Conservation (phyloP, 2,888 invertebrate genomes). For the Ophion costatus region DNA sequence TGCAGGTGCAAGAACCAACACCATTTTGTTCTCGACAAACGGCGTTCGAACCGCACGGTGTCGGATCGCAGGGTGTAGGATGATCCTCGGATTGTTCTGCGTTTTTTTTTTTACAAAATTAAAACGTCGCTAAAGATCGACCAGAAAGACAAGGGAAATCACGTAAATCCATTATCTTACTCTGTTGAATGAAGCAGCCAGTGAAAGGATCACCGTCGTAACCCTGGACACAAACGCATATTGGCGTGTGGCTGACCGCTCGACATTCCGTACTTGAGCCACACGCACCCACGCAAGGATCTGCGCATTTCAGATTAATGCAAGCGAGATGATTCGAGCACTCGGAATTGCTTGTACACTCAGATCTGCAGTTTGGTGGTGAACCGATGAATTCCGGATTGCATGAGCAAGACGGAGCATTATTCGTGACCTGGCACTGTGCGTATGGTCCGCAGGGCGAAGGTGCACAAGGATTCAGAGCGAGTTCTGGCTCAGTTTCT, state of each 20-base stretch:
- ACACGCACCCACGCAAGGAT: conserved; percentile 92
- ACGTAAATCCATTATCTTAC: conserved; percentile 63
- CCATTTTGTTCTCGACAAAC: conserved; percentile 88
- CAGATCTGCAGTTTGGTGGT: conserved; percentile 91
- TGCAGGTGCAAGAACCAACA: conserved; percentile 86
- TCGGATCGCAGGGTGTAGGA: conserved; percentile 88
- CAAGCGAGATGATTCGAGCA: conserved; percentile 90
- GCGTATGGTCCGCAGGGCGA: conserved; percentile 85
- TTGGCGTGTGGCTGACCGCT: conserved; percentile 90
- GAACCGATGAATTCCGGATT: conserved; percentile 89
- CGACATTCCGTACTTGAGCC: conserved; percentile 90
- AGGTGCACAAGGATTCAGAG: conserved; percentile 77
- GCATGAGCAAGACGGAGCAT: conserved; percentile 87
- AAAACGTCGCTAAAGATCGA: not conserved
- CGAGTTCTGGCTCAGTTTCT: conserved; percentile 52
- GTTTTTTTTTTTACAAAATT: conserved; percentile 55
- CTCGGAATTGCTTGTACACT: conserved; percentile 90
- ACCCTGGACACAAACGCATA: conserved; percentile 87
- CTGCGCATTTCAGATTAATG: conserved; percentile 90
- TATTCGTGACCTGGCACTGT: conserved; percentile 87
- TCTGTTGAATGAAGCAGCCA: conserved; percentile 76
- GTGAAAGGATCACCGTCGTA: conserved; percentile 86
- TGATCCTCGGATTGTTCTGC: conserved; percentile 45
- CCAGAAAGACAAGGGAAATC: not conserved
- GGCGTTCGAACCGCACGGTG: conserved; percentile 93